Evolutionary conservation across 2,797 vertebrate genomes (phyloP).

Genomic region (Gymnothorax javanicus): DNA sequence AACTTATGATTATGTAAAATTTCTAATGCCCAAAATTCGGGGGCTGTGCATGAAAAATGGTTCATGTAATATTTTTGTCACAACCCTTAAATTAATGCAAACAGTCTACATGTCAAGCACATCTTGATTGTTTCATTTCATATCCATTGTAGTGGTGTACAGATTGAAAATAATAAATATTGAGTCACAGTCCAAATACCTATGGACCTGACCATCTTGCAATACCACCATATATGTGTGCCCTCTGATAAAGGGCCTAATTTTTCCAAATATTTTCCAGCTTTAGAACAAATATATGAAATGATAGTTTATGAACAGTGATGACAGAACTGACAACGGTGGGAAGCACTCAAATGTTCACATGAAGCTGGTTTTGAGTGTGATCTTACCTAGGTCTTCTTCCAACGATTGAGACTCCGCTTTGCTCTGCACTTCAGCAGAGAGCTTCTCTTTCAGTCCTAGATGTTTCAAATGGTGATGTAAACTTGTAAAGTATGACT

Average conservation of each 20-base stretch:
- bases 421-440: slow-evolving; percentile 2
- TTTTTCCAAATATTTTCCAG: background rate
- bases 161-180: background rate
- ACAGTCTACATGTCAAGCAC: no score
- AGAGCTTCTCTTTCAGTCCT: slow-evolving; percentile 60
- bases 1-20: no score
- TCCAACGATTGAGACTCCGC: slow-evolving; percentile 21
- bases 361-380: slow-evolving; percentile 5
- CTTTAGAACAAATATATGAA: background rate
- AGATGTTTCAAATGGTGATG: slow-evolving; percentile 39
- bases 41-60: no score
- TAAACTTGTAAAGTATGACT: slow-evolving; percentile 8
- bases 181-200: background rate
- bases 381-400: slow-evolving; percentile 52
- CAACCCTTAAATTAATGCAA: no score
- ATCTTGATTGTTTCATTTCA: no score
- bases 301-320: background rate
- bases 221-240: background rate
- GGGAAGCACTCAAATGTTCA: slow-evolving; percentile 33
- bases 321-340: background rate
- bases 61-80: no score
- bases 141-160: background rate
- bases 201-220: background rate
- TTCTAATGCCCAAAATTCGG: no score
- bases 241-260: background rate